A percentile compares a stretch with the other conserved stretches of the same genome.
Evolutionary conservation across 2,113 vertebrate genomes (phyloP).

Genomic region (Galbula dea): DNA sequence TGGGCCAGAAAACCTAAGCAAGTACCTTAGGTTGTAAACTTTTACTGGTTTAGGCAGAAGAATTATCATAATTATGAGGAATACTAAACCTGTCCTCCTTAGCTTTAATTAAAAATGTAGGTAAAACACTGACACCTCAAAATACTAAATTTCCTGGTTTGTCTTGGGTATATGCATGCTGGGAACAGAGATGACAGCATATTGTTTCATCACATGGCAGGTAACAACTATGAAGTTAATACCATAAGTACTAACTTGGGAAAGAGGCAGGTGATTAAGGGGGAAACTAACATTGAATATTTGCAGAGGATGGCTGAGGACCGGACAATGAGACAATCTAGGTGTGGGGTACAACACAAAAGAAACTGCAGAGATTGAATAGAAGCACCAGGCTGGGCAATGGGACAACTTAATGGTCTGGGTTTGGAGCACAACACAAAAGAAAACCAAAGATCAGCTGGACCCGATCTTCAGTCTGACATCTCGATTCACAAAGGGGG

Average conservation of each 20-base stretch:
- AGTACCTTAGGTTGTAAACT: background rate
- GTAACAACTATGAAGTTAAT: background rate
- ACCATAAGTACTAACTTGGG: background rate
- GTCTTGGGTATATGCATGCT: background rate
- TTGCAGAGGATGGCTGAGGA: no score
- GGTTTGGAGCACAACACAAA: no score
- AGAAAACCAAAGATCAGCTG: no score
- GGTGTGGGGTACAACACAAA: no score
- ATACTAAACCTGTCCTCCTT: background rate
- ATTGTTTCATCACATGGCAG: background rate
- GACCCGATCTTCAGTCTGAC: no score
- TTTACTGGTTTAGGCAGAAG: constrained; percentile 8
- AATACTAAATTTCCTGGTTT: background rate
- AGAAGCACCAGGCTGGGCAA: no score
- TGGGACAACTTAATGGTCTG: no score
- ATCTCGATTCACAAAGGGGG: no score
- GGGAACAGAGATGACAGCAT: background rate
- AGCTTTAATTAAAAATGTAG: background rate
- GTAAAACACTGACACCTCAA: background rate
- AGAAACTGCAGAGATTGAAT: no score
- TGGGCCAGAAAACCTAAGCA: background rate
- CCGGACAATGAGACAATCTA: no score
- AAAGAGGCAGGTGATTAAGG: background rate
- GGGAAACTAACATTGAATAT: no score
- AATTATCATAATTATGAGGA: background rate